Evolutionary conservation across 2,888 invertebrate genomes (phyloP), one percentile per base, ranked within the genome.

Genomic region (Trissoscelio sp.): DNA sequence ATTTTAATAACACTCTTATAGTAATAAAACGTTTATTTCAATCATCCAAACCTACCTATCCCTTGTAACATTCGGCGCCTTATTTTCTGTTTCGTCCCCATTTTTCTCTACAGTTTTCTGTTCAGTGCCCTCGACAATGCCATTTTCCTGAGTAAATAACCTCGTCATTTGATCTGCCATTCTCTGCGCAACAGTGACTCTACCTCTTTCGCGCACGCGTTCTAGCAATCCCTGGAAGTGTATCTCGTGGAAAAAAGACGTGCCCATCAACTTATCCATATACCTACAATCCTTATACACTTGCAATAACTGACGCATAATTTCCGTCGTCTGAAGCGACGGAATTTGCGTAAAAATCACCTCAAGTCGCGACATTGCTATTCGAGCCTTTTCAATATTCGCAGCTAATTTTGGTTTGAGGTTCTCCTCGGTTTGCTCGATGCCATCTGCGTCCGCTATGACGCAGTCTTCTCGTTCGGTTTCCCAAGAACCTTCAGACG

Each of bases 201-300:
- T 93, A 0, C 96, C 96, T 37, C 95, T 94, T 88, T 96, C 96
- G 34, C 96, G 94, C 0, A 96, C 96, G 28, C 95, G 94, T 83
- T 95, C 94, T 62, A 97, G 89, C 1, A 97, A 92, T 48, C 95
- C 95, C 93, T 95, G 90, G 91, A 96, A 96, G 91, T 96, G 95
- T 88, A 95, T 94, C 87, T 96, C 96, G 84, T 96, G 95, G 91
- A 97, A 97, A 92, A 96, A 97, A 2, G 95, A 94, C 0, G 97
- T 97, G 57, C 95, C 96, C 93, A 97, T 95, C 72, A 97, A 92
- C 85, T 96, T 95, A 91, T 97, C 97, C 91, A 97, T 93, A 88
- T 95, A 96, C 85, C 97, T 94, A 88, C 96, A 97, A 89, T 97
- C 96, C 89, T 96, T 97, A 89, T 97, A 97, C 46, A 97, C 94